These are phyloP conservation scores for Metellina segmentata DNA, from an alignment of 2,888 invertebrate genomes.

Conservation along the genomic window DNA sequence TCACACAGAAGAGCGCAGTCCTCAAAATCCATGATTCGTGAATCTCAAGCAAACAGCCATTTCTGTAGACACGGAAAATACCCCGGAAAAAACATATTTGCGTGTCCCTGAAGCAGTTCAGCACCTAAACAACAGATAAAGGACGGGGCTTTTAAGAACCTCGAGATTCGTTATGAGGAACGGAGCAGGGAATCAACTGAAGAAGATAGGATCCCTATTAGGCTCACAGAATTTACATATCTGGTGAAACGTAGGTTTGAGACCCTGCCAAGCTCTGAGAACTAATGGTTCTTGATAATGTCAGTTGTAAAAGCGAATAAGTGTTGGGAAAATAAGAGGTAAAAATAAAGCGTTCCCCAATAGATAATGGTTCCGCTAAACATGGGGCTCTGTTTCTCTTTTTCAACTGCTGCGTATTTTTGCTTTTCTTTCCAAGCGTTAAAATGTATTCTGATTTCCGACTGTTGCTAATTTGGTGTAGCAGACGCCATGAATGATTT, in stretches of 20 bases:
- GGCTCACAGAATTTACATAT: not conserved
- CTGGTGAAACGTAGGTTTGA: not conserved
- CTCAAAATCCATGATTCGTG: no score
- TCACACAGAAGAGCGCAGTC: no score
- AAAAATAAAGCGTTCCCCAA: not conserved
- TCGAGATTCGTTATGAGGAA: not conserved
- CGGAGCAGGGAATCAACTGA: not conserved
- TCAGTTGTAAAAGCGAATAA: not conserved
- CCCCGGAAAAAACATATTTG: not conserved
- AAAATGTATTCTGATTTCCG: not conserved
- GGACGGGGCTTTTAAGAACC: not conserved
- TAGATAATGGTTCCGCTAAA: not conserved
- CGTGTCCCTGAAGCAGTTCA: not conserved
- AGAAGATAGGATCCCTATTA: not conserved
- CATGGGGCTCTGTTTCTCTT: not conserved
- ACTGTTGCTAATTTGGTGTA: not conserved
- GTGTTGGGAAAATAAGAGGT: not conserved
- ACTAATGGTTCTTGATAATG: not conserved
- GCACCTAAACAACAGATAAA: not conserved
- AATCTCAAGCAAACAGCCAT: no score
- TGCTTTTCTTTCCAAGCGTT: not conserved
- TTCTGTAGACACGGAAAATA: no score
- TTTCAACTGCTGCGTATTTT: not conserved
- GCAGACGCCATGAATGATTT: not conserved
- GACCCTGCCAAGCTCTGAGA: not conserved